A percentile compares a stretch with the other conserved stretches of the same genome.
Conservation (phyloP, 2,113 vertebrate species). For the Buteo buteo region DNA sequence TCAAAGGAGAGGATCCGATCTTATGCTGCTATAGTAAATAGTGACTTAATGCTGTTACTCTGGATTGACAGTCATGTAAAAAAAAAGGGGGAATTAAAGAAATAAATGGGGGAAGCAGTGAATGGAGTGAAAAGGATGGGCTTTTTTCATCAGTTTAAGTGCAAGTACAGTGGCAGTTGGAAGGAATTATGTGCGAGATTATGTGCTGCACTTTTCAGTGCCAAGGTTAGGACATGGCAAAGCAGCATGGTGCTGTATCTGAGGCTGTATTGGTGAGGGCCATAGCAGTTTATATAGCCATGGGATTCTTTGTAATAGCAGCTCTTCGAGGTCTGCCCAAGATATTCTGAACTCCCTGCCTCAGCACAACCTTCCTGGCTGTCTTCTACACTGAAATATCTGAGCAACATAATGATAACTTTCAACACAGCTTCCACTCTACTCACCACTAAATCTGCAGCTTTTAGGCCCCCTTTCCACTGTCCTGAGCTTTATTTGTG, state of each 20-base stretch:
- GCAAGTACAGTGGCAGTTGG: neutral
- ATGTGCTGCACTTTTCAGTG: neutral
- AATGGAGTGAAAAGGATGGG: neutral
- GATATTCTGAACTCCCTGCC: neutral
- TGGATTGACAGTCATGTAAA: neutral
- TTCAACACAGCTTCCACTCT: neutral
- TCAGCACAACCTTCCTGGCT: neutral
- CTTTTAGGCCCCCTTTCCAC: neutral
- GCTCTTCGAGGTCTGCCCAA: neutral
- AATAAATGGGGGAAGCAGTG: neutral
- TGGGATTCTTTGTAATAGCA: neutral
- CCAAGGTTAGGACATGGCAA: neutral
- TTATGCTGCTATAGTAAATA: neutral
- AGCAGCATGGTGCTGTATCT: neutral
- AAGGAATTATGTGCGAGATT: neutral
- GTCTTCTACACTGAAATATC: neutral
- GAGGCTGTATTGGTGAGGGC: fast-evolving
- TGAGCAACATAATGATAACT: neutral
- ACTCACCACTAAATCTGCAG: neutral
- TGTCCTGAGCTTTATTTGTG: neutral
- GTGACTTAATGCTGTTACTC: neutral
- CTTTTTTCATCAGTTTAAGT: neutral
- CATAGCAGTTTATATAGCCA: neutral
- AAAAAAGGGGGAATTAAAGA: neutral
- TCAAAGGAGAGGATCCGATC: neutral